Conservation (phyloP, 2,113 vertebrate genomes). For the Bubo bubo region DNA sequence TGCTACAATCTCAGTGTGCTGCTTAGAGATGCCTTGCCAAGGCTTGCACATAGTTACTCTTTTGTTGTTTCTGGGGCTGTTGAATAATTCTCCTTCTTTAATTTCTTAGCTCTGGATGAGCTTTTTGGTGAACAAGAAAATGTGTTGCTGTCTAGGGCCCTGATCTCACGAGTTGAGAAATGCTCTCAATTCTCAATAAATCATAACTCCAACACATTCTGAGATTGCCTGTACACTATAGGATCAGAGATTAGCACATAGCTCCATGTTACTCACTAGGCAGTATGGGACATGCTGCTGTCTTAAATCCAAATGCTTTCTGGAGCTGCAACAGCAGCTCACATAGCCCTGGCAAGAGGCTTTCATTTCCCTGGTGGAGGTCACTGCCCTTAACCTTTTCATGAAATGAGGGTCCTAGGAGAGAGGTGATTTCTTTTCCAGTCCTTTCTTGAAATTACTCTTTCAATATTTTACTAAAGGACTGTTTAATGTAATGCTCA, state of each 20-base stretch:
- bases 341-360: neutral
- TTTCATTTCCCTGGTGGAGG: neutral
- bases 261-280: neutral
- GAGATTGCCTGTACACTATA: neutral
- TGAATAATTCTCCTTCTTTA: neutral
- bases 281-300: neutral
- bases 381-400: neutral
- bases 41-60: neutral
- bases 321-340: neutral
- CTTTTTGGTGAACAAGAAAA: neutral
- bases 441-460: neutral
- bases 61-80: neutral
- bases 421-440: neutral
- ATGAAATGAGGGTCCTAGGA: neutral
- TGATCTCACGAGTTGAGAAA: neutral
- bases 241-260: neutral
- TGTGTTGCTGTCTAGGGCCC: neutral
- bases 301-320: neutral
- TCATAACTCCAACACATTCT: neutral
- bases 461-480: neutral
- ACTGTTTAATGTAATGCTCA: neutral
- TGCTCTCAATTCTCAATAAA: neutral
- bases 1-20: neutral
- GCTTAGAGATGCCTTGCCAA: neutral
- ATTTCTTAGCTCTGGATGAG: neutral